A percentile compares a stretch with the other conserved stretches of the same genome.
Evolutionary conservation across 2,888 invertebrate genomes (phyloP).

Genomic region (Heteromurus nitidus): DNA sequence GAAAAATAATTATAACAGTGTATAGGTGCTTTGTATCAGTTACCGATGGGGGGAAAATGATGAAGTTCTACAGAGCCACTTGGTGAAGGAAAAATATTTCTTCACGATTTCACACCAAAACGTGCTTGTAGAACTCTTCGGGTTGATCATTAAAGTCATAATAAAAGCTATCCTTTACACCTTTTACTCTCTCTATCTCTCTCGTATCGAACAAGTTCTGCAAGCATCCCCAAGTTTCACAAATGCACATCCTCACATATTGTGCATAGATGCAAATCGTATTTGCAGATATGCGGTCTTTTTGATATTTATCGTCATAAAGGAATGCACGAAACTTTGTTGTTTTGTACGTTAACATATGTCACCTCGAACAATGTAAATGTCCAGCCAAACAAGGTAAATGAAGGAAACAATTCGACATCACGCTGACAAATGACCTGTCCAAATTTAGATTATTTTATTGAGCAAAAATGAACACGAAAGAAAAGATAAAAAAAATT

Average conservation of each 20-base stretch:
- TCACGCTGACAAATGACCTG: conserved; percentile 47
- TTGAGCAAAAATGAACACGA: conserved; percentile 2
- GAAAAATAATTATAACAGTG: conserved; percentile 22
- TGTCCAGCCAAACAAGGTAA: conserved; percentile 47
- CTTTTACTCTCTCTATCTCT: too few relatives aligned
- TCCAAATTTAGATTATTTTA: conserved; percentile 58
- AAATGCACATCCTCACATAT: neutral
- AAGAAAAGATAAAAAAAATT: neutral
- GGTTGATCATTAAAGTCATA: conserved; percentile 30
- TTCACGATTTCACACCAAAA: conserved; percentile 64
- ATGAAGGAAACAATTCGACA: conserved; percentile 48
- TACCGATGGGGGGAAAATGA: neutral
- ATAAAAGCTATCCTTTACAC: conserved; percentile 35
- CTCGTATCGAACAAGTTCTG: neutral
- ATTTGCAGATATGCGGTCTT: too few relatives aligned
- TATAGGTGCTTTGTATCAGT: neutral
- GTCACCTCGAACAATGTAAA: neutral
- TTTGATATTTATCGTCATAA: too few relatives aligned
- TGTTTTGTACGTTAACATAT: too few relatives aligned
- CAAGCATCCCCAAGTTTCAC: neutral
- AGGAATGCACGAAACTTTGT: too few relatives aligned
- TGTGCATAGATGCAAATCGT: too few relatives aligned
- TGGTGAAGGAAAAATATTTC: neutral
- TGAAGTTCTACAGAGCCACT: conserved; percentile 28
- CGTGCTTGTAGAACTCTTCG: conserved; percentile 42